phyloP scores from a whole-genome alignment of 2,113 vertebrate genomes.

The Taurulus bubalis region DNA sequence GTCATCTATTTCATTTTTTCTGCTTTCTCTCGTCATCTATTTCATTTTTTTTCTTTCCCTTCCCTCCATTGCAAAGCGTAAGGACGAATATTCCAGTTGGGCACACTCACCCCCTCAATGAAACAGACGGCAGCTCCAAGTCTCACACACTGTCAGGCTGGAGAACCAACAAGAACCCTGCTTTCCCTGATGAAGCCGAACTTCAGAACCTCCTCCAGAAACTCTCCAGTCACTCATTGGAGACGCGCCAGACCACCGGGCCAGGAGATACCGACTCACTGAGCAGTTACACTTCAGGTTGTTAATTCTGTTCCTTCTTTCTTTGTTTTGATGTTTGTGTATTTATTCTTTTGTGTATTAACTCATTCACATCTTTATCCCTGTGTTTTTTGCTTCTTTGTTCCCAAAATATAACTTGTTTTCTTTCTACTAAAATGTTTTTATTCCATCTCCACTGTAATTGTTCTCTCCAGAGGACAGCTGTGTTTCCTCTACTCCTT shows the following conservation, averaged over 20 bases:
- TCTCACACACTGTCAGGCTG: constrained; percentile 9
- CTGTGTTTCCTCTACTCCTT: constrained; percentile 64
- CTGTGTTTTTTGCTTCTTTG: neutral
- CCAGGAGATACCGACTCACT: constrained; percentile 74
- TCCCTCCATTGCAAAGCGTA: constrained; percentile 5
- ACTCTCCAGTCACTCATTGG: constrained; percentile 79
- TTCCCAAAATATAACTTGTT: neutral
- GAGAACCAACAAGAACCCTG: constrained; percentile 63
- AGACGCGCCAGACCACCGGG: constrained; percentile 56
- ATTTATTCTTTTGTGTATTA: neutral
- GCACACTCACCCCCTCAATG: constrained; percentile 11
- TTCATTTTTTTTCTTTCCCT: neutral
- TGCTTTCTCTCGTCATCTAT: neutral
- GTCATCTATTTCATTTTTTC: neutral
- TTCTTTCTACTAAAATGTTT: neutral
- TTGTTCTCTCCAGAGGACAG: constrained; percentile 66
- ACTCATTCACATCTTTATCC: neutral
- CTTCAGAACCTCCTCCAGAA: constrained; percentile 82
- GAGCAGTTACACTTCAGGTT: constrained; percentile 78
- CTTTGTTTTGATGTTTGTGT: neutral
- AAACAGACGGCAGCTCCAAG: constrained; percentile 41
- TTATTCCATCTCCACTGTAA: neutral
- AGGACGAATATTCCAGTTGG: constrained; percentile 24
- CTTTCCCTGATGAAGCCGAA: constrained; percentile 80
- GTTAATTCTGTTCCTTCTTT: neutral